Evolutionary conservation across 2,888 invertebrate species (phyloP), one percentile per base, ranked within the genome.

Genomic region (Harmothoe impar): DNA sequence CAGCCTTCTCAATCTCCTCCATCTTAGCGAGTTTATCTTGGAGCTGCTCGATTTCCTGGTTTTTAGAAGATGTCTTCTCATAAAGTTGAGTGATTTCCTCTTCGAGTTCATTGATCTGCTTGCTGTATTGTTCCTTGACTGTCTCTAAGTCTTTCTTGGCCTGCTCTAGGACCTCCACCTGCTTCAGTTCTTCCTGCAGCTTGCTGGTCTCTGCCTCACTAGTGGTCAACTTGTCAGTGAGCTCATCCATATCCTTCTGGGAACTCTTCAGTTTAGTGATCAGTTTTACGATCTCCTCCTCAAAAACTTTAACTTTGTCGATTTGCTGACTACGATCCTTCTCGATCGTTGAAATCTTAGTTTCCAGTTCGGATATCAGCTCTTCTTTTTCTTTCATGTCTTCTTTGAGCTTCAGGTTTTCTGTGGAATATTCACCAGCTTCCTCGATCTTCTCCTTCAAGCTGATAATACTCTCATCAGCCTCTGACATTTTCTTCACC

Each of bases 1-100:
- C 92, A 89, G 93, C 93, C 54, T 92, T 92, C 90, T 92, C 91
- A 51, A 94, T 91, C 12, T 89, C 91, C 90, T 93, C 90, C 52
- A 91, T 92, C 89, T 89, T 89, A 17, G 88, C 43, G 3, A 90
- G 54, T 25, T 85, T 54, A 17, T 86, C 86, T 29, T 54, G 56
- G 29, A 86, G 54, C 56, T 86, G 86, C 54, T 54, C 54, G 12
- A 54, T 52, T 86, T 86, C 86, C 20, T 54, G 51, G 0, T 86
- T 7, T 29, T 54, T 86, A 0, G 33, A 35, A 31, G 31, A 29
- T n/a, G 35, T 25, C 89, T 89, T 56, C 62, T 62, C 89, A 43
- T 89, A 56, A 52, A 86, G 86, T 86, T 86, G 54, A 29, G 25
- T 86, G 25, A 86, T 86, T 29, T 86, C 56, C 52, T 86, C 56